Evolutionary conservation across 2,797 vertebrate species (phyloP), one percentile per base, ranked within the genome.

Genomic region (Anniella stebbinsi): DNA sequence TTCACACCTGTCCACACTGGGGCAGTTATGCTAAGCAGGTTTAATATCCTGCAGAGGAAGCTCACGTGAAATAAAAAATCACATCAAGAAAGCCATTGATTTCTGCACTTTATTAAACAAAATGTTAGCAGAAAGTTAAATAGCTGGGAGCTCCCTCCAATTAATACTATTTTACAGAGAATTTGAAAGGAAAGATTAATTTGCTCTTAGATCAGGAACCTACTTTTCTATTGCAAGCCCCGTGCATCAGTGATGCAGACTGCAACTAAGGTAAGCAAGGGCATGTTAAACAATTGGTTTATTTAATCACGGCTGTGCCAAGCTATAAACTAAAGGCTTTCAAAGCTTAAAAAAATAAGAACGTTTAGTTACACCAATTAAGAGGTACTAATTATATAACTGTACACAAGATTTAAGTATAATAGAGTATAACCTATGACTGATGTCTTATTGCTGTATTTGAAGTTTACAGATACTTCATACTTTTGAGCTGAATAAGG

Each of bases 51-150:
- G 87, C 75, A 73, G 36, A 41, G 28, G 78, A 33, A 76, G 63
- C 81, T 76, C 36, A 57, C 54, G 75, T 78, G 91, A 76, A 94
- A 83, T 3, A 84, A 90, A 63, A 90, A 41, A 70, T 78, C 88
- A 93, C 95, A 91, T 30, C 93, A 94, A 91, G 92, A 94, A 88
- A 94, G 38, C 88, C 92, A 95, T 91, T 2, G 81, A 88, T 80
- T 83, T 87, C 2, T 91, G 84, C 69, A 89, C 81, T 82, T 94
- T 92, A 70, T 89, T 95, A 80, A 95, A 92, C 48, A 86, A 89
- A 93, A 88, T n/a, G 83, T 77, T 88, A 88, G 87, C 63, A 92
- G 4, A 1, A 89, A 92, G 88, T 80, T 92, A 85, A 77, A 45
- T 66, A 92, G 90, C 76, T 87, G 78, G 66, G 89, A 93, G 69